Evolutionary conservation across 2,888 invertebrate genomes (phyloP), one percentile per base, ranked within the genome.

Genomic region (Tiphia femorata): DNA sequence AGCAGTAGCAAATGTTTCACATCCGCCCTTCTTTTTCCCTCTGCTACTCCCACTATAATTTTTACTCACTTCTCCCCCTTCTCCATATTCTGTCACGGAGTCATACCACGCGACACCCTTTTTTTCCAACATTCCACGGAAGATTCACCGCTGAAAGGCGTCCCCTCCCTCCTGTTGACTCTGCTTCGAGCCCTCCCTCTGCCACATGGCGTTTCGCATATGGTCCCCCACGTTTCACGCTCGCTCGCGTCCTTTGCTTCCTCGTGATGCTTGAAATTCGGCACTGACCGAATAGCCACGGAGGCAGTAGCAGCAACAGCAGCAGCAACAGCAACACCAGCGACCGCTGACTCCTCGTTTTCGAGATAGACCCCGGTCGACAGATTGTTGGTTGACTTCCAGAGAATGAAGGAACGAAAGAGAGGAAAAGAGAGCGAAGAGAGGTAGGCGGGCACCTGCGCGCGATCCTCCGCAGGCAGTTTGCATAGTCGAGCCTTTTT

Each of bases 151-250:
- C n/a, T n/a, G n/a, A n/a, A n/a, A n/a, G n/a, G n/a, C n/a, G n/a
- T 51, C 50, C 48, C 30, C 58, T 49, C 47, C 43, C 48, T 35
- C 19, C 40, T 20, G 29, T n/a, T 12, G 21, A 20, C 23, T 4
- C 23, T 14, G 10, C 14, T 8, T 49, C 40, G 8, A 12, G 25
- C 19, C 10, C 7, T 65, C 67, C 67, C 70, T 62, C 52, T 47
- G 58, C 64, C 70, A 70, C 64, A 70, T 70, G 70, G 62, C 62
- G 67, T 57, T 62, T 57, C 70, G 60, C 70, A 70, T 70, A 70
- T 70, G 69, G 70, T n/a, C n/a, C n/a, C 56, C 46, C 60, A 50
- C 46, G 57, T 27, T 47, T n/a, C n/a, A n/a, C 56, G 48, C 60
- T 48, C 46, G 57, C 23, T 47, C 46, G 35, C 46, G 41, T 23